phyloP scores from a whole-genome alignment of 2,113 vertebrate genomes.

The Sardina pilchardus region DNA sequence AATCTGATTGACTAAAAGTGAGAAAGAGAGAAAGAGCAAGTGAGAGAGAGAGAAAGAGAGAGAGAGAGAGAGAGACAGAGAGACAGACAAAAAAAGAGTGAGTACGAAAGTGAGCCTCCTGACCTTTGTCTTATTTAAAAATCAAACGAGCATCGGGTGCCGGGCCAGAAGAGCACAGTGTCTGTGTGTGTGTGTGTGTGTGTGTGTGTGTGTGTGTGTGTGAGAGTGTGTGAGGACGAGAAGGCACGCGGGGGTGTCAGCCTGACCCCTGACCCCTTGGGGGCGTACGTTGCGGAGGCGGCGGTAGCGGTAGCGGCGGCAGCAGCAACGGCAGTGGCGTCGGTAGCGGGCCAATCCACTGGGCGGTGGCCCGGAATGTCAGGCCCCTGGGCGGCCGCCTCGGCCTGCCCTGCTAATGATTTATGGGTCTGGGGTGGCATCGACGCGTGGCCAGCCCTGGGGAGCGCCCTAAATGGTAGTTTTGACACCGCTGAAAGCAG shows the following conservation, averaged over 20 bases:
- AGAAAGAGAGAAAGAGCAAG: neutral
- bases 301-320: conserved; percentile 29
- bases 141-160: conserved; percentile 66
- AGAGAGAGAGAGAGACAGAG: neutral
- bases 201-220: neutral
- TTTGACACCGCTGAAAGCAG: conserved; percentile 85
- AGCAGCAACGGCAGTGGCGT: neutral
- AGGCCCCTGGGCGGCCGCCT: conserved; percentile 50
- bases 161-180: conserved; percentile 27
- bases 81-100: conserved; percentile 13
- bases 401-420: conserved; percentile 71
- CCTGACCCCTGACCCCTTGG: conserved; percentile 66
- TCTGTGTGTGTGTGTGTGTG: neutral
- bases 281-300: conserved; percentile 49
- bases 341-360: conserved; percentile 31
- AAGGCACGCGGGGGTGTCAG: conserved; percentile 48
- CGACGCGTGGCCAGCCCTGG: conserved; percentile 77
- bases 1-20: neutral
- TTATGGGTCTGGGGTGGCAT: conserved; percentile 82
- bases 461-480: conserved; percentile 86
- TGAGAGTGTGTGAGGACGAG: neutral
- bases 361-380: conserved; percentile 58
- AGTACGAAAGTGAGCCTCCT: conserved; percentile 44
- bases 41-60: neutral
- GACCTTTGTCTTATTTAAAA: conserved; percentile 79